A percentile compares a stretch with the other conserved stretches of the same genome.
These are phyloP conservation scores for Timandra comae DNA, from an alignment of 2,888 invertebrate species.

Conservation along the genomic window DNA sequence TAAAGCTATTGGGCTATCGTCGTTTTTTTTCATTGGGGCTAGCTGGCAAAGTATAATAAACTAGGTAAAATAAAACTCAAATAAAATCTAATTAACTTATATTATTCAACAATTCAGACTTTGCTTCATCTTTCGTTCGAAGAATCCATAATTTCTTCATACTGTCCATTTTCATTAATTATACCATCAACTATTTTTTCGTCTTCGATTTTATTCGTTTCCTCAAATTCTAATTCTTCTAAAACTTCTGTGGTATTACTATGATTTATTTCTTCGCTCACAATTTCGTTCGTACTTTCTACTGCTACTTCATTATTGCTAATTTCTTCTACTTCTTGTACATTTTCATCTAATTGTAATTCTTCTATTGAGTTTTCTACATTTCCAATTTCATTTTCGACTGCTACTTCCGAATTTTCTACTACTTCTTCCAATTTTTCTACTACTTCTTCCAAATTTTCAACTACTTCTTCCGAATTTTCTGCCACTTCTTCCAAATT, in stretches of 20 bases:
- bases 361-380: too few relatives aligned
- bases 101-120: neutral
- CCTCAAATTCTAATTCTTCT: constrained; percentile 22
- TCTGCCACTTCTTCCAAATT: constrained; percentile 13
- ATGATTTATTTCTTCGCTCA: constrained; percentile 21
- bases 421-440: constrained; percentile 5
- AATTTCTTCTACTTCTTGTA: constrained; percentile 9
- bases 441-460: constrained; percentile 2
- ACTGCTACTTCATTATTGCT: constrained; percentile 7
- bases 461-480: constrained; percentile 12
- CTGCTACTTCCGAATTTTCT: constrained; percentile 13
- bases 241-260: too few relatives aligned
- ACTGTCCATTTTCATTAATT: constrained; percentile 4
- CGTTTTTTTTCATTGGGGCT: too few relatives aligned
- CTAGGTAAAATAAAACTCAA: too few relatives aligned
- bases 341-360: constrained; percentile 8
- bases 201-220: constrained; percentile 27
- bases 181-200: constrained; percentile 29
- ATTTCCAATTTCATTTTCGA: neutral
- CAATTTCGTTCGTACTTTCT: constrained; percentile 24
- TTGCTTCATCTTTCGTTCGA: constrained; percentile 7
- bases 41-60: too few relatives aligned
- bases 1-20: too few relatives aligned
- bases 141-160: constrained; percentile 7
- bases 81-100: too few relatives aligned